Evolutionary conservation across 2,888 invertebrate genomes (phyloP), one percentile per base, ranked within the genome.

Genomic region (Lysandra coridon): DNA sequence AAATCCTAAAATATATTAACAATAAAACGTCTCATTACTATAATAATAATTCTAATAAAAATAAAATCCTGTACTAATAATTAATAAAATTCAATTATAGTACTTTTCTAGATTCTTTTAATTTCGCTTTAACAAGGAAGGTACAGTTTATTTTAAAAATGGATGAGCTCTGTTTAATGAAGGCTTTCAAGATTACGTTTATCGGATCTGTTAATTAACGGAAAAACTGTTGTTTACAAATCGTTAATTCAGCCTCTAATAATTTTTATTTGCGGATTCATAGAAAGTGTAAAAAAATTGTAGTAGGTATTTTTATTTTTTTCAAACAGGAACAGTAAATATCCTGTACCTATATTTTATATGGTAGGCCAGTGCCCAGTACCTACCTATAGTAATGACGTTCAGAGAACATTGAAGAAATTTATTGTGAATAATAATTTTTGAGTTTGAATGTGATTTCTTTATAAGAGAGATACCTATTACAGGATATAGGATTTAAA

Each of bases 171-270:
- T 69, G 14, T 69, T 69, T 37, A 37, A 69, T 69, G 33, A 69
- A 69, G 14, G 33, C 33, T 17, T 69, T 37, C 33, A 69, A 69
- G 69, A 69, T 69, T 69, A 69, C 33, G 69, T 69, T 37, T 37
- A 69, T 69, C 37, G 17, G 69, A 69, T 69, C 30, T 69, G 33
- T 69, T 69, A 69, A 69, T 69, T 69, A 69, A 33, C 33, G 69
- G 69, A 33, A 33, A 69, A 69, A 69, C 6, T 37, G 69, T 69
- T 69, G 17, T 69, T 69, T 37, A 17, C 33, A 69, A 69, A 69
- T 69, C 33, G 33, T 69, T 69, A 69, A 69, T 14, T 69, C 17
- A 69, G 77, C 80, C 78, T 1, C 69, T 69, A 37, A 69, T 17
- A 33, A 69, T 23, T 69, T 69, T 14, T 37, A 37, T 69, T 69